Base-by-base conservation (phyloP, 2,113 vertebrate genomes). In the Corythoichthys haematopterus region DNA sequence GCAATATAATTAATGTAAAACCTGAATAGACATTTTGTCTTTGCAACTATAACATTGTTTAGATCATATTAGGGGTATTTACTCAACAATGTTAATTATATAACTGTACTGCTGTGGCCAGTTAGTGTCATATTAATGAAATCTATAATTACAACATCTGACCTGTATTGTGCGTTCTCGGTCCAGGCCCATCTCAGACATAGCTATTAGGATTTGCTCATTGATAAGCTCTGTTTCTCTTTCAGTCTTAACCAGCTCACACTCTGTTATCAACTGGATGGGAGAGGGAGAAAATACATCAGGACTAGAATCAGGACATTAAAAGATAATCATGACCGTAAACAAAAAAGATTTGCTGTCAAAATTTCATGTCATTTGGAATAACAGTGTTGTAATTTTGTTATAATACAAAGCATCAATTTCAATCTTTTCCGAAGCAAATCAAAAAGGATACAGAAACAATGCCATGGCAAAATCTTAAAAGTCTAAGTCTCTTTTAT, bases 151-250 rank as follows among this genome's bases (percentile, higher is more conserved):
- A 4, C 35, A 37, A 33, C 20, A 20, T 28, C 67, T 37, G 14
- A 82, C 97, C 96, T 99, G 95, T 35, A 98, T 69, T 0, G 94
- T 96, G 80, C 94, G 94, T 57, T 99, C 97, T 67, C 94, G 91
- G 80, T 98, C 95, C 87, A 99, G 88, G 37, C 96, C 96, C 95
- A 98, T 97, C 58, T 98, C 95, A 0, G 88, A 93, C 97, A 99
- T 99, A 28, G 94, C 94, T 78, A 95, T 86, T 70, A 99, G 83
- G 71, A 99, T 94, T 28, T 98, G 95, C 74, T 99, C 96, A 0
- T 97, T 98, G 81, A 98, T 92, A 0, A 94, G 89, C 73, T 98
- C 97, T 0, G 91, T 74, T 70, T 98, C 93, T 73, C 96, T 84
- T 84, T 98, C 97, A 0, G 91, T 91, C 87, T 98, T 98, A 79